Percentiles rank a stretch among this genome's conserved stretches.
phyloP scores from a whole-genome alignment of 1,140 invertebrate genomes.

The Pogonomyrmex barbatus region DNA sequence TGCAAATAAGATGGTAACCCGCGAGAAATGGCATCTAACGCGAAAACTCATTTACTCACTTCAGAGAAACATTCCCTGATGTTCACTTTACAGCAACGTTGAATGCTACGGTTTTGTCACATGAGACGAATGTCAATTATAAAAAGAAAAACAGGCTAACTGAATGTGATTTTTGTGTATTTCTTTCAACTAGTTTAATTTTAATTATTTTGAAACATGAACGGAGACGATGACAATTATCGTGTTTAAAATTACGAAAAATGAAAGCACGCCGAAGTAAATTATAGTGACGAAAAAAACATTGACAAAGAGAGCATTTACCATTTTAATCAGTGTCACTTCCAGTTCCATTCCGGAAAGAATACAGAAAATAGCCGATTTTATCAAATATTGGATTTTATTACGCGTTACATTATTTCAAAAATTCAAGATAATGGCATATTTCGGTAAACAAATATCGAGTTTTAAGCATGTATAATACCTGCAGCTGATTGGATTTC shows the following conservation, averaged over 20 bases:
- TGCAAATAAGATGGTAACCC: conserved; percentile 44
- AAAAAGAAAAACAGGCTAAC: conserved; percentile 11
- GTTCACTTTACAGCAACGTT: not conserved
- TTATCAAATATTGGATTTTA: not conserved
- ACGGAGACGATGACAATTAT: not conserved
- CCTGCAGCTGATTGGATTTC: not conserved
- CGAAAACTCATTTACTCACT: conserved; percentile 17
- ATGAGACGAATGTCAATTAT: conserved; percentile 33
- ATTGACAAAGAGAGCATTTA: not conserved
- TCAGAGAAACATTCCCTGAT: not conserved
- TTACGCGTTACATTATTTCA: not conserved
- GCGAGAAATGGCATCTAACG: conserved; percentile 54
- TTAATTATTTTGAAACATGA: conserved; percentile 50
- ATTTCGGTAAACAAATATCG: conserved; percentile 18
- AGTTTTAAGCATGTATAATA: not conserved
- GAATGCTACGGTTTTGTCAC: conserved; percentile 14
- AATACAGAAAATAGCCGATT: not conserved
- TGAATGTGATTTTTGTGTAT: conserved; percentile 17
- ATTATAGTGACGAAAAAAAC: not conserved
- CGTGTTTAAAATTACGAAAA: not conserved
- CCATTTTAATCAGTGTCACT: not conserved
- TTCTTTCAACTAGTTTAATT: conserved; percentile 42
- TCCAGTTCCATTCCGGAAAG: not conserved
- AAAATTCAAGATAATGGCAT: conserved; percentile 16
- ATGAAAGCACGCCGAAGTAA: not conserved